These are phyloP conservation scores for Acleris holmiana DNA, from an alignment of 2,888 invertebrate species.

Conservation along the genomic window DNA sequence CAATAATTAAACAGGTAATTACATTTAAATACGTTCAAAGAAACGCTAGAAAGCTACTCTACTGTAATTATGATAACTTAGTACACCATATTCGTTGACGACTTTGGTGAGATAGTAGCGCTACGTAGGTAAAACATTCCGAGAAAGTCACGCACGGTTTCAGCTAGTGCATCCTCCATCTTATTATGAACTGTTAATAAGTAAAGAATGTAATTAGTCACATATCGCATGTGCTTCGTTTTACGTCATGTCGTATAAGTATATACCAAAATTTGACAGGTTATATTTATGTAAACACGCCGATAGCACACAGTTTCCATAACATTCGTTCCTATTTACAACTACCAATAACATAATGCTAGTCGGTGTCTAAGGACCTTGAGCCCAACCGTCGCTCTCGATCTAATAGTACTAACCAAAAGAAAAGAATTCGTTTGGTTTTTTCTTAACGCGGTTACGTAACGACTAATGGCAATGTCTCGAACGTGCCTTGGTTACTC, in stretches of 20 bases:
- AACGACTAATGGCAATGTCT: constrained; percentile 43
- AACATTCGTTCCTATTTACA: constrained; percentile 26
- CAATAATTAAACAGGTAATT: constrained; percentile 5
- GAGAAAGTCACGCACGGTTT: too few species aligned
- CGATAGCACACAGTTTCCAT: constrained; percentile 17
- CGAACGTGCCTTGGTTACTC: constrained; percentile 41
- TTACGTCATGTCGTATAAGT: too few species aligned
- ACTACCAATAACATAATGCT: not conserved
- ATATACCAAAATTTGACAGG: not conserved
- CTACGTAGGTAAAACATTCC: too few species aligned
- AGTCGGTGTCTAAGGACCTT: constrained; percentile 21
- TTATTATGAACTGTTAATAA: too few species aligned
- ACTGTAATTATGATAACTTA: not conserved
- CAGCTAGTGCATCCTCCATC: too few species aligned
- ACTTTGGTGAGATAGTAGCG: too few species aligned
- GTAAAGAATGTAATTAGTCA: too few species aligned
- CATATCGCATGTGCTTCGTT: too few species aligned
- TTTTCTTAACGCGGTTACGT: constrained; percentile 42
- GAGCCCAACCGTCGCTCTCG: constrained; percentile 10
- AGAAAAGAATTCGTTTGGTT: constrained; percentile 37
- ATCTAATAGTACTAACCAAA: constrained; percentile 17
- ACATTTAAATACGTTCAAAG: constrained; percentile 12
- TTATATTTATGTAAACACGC: constrained; percentile 8
- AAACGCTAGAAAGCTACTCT: not conserved
- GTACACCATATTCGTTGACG: not conserved